A percentile compares a stretch with the other conserved stretches of the same genome.
Evolutionary conservation across 2,797 vertebrate genomes (phyloP).

Genomic region (Cirrhinus mrigala): DNA sequence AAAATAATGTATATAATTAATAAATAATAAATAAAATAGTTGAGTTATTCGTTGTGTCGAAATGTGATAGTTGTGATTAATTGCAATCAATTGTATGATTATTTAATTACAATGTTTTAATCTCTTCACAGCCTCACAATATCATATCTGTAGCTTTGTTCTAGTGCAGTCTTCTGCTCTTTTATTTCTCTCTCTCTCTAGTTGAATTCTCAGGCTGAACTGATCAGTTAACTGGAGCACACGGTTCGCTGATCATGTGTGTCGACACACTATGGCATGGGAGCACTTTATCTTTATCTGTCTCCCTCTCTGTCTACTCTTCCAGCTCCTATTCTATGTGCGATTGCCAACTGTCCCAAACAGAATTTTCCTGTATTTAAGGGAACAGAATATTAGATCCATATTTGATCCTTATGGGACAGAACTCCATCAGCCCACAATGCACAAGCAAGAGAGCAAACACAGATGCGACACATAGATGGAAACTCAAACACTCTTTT

Average conservation of each 20-base stretch:
- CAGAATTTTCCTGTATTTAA: not conserved
- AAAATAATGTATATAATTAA: not conserved
- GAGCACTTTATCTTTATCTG: conserved; percentile 60
- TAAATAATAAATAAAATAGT: not conserved
- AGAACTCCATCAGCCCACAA: not conserved
- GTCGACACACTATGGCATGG: conserved; percentile 64
- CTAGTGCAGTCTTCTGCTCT: not conserved
- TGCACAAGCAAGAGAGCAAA: not conserved
- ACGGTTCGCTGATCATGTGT: conserved; percentile 74
- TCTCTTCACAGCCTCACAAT: not conserved
- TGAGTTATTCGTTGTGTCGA: not conserved
- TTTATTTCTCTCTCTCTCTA: conserved; percentile 5
- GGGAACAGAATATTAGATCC: not conserved
- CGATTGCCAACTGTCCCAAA: not conserved
- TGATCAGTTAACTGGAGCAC: conserved; percentile 73
- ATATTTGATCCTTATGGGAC: not conserved
- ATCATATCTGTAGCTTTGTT: not conserved
- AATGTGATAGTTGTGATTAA: not conserved
- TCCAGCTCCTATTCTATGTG: conserved; percentile 33
- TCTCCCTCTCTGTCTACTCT: conserved; percentile 63
- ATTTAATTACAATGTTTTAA: not conserved
- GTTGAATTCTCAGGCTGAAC: conserved; percentile 64
- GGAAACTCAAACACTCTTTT: not conserved
- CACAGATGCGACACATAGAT: not conserved
- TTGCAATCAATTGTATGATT: not conserved